Evolutionary conservation across 2,113 vertebrate genomes (phyloP), one percentile per base, ranked within the genome.

Genomic region (Leptobrachium ailaonicum): DNA sequence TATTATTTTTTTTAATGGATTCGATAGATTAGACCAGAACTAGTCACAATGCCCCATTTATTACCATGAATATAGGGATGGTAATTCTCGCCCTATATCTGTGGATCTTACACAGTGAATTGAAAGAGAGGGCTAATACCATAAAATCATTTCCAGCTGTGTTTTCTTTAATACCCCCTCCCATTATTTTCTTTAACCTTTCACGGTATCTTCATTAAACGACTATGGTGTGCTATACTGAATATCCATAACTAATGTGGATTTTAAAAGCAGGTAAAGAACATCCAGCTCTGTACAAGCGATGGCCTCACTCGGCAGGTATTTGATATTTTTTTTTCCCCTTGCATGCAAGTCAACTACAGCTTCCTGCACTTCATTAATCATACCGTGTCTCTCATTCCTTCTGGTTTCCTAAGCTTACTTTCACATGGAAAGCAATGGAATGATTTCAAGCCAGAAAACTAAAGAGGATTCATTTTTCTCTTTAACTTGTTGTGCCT

Each of bases 401-500:
- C 0, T 11, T n/a, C 71, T 74, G 71, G 70, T n/a, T 10, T 45
- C 82, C 20, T 63, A 66, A 77, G 32, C 69, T 66, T 79, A 50
- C 79, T 45, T 69, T 81, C 72, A 81, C 71, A 32, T 75, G 79
- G 47, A 69, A 81, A 69, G 41, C 79, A 81, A 53, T 85, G 9
- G 6, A 70, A 64, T 1, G 66, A 58, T 4, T 13, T 73, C 20
- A 4, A 82, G 71, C n/a, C 9, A 41, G n/a, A 50, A 10, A 0
- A 6, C 1, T 80, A 41, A 71, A 78, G 53, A 71, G 82, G 45
- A 32, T 80, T 72, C 13, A 74, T 84, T 71, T 58, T 60, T 82
- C 82, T 66, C 83, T 75, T 53, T 60, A 81, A 81, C 76, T 75
- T 83, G 77, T 83, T 87, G 84, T 73, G 80, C 50, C 68, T 84